These are phyloP conservation scores for Cephus pygmeus DNA, from an alignment of 2,888 invertebrate species.

Conservation along the genomic window DNA sequence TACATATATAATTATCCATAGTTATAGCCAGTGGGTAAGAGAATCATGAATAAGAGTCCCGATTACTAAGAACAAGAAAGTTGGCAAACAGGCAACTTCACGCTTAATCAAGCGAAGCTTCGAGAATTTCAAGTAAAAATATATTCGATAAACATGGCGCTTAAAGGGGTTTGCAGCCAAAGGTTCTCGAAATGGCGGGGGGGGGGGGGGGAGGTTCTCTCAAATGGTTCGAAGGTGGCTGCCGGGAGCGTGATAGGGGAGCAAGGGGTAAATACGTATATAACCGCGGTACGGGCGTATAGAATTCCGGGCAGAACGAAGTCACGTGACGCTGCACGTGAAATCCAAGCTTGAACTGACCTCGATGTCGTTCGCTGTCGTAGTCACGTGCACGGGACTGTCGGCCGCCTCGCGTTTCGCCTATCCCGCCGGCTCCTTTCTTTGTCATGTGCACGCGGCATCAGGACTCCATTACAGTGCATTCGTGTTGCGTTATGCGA, in stretches of 20 bases:
- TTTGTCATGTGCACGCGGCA: slow-evolving; percentile 45
- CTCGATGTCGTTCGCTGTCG: slow-evolving; percentile 5
- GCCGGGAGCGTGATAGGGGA: background rate
- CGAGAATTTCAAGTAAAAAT: background rate
- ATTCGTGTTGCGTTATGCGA: background rate
- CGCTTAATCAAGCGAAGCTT: background rate
- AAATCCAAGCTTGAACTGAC: slow-evolving; percentile 15
- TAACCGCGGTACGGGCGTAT: background rate
- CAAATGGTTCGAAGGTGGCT: background rate
- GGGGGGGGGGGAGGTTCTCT: background rate
- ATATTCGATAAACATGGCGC: background rate
- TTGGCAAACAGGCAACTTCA: background rate
- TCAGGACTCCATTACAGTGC: slow-evolving; percentile 19
- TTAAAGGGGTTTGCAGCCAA: background rate
- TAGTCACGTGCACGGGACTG: slow-evolving; percentile 49
- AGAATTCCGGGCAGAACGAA: slow-evolving; percentile 3
- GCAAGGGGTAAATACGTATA: slow-evolving; percentile 3
- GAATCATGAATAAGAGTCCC: no score
- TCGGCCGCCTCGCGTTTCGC: slow-evolving; percentile 22
- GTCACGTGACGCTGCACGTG: slow-evolving; percentile 50
- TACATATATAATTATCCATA: no score
- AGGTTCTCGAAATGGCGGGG: background rate
- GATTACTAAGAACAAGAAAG: background rate
- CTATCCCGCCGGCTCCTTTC: slow-evolving; percentile 30
- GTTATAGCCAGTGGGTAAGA: no score